Evolutionary conservation across 2,888 invertebrate genomes (phyloP).

Genomic region (Busseola fusca): DNA sequence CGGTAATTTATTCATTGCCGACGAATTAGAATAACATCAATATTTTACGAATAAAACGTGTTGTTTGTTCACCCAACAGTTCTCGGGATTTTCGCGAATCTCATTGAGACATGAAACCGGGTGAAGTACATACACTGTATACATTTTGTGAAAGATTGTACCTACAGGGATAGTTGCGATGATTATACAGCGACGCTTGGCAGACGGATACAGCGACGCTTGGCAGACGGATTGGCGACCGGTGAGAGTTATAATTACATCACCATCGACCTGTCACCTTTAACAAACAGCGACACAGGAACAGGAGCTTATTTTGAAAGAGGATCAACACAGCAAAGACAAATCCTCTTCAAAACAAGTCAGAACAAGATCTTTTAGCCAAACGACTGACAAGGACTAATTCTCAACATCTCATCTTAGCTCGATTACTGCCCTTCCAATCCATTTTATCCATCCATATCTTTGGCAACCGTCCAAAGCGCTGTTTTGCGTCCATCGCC

Average conservation of each 20-base stretch:
- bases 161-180: conserved; percentile 2
- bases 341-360: conserved; percentile 11
- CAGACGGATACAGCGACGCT: conserved; percentile 43
- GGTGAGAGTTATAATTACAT: conserved; percentile 36
- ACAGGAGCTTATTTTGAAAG: conserved; percentile 26
- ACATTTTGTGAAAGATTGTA: conserved; percentile 1
- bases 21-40: conserved; percentile 43
- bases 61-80: conserved; percentile 27
- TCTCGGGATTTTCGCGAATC: conserved; percentile 6
- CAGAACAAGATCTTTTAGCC: conserved; percentile 27
- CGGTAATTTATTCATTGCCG: conserved; percentile 29
- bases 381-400: conserved; percentile 53
- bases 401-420: conserved; percentile 42
- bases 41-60: conserved; percentile 32
- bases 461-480: conserved; percentile 70
- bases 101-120: conserved; percentile 18
- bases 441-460: conserved; percentile 60
- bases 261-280: conserved; percentile 45
- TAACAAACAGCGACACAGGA: conserved; percentile 26
- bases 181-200: conserved; percentile 37
- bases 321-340: conserved; percentile 26
- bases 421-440: conserved; percentile 55
- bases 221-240: conserved; percentile 56
- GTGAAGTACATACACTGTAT: conserved; percentile 1
- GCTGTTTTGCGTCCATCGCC: conserved; percentile 73